Conservation (phyloP, 2,797 vertebrate genomes). For the Ptychadena robeensis region DNA sequence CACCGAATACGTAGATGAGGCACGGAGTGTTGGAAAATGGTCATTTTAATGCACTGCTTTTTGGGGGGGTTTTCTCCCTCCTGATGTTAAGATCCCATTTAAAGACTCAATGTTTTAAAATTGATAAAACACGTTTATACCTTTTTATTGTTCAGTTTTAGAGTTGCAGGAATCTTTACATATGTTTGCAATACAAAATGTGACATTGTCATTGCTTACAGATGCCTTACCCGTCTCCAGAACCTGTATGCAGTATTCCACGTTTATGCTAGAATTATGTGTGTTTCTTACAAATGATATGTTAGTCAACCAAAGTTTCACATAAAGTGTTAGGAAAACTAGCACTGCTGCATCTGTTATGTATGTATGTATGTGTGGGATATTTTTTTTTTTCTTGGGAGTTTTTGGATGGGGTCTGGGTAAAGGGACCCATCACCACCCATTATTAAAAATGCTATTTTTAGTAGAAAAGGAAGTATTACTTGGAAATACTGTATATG, state of each 20-base stretch:
- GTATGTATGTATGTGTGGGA: not conserved
- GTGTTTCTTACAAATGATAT: not conserved
- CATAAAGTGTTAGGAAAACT: not conserved
- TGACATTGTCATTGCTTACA: not conserved
- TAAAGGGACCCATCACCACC: not conserved
- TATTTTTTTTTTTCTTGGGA: too few species aligned
- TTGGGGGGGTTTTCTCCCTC: too few species aligned
- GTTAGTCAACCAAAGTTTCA: slow-evolving; percentile 6
- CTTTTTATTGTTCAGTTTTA: not conserved
- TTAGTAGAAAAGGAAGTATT: not conserved
- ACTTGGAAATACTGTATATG: not conserved
- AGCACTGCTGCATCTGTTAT: not conserved
- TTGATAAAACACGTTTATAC: not conserved
- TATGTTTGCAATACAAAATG: not conserved
- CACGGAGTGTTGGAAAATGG: not conserved
- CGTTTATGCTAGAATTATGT: not conserved
- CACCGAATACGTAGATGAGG: not conserved
- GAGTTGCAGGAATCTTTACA: not conserved
- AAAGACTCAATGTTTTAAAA: not conserved
- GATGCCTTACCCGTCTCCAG: not conserved
- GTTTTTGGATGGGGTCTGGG: not conserved
- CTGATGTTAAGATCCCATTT: not conserved
- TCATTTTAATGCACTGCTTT: not conserved
- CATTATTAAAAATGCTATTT: not conserved
- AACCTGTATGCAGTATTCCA: not conserved